Evolutionary conservation across 1,140 invertebrate genomes (phyloP), one percentile per base, ranked within the genome.

Genomic region (Oncopodura yosiiana): DNA sequence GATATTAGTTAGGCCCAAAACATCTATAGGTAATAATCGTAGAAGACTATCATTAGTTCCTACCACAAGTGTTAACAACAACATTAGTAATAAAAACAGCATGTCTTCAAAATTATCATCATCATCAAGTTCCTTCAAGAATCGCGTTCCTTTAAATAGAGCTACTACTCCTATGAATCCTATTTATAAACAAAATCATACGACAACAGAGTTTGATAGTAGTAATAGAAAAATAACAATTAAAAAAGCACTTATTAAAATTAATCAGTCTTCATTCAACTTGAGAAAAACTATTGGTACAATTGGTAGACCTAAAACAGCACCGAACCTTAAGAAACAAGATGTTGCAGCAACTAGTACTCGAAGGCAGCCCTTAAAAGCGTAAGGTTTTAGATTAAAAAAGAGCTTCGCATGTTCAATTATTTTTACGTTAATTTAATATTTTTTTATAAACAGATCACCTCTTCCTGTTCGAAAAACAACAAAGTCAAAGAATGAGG

Each of bases 181-280:
- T n/a, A n/a, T n/a, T n/a, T n/a, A n/a, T n/a, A n/a, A n/a, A n/a
- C n/a, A n/a, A n/a, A n/a, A n/a, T n/a, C n/a, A n/a, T n/a, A n/a
- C n/a, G n/a, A n/a, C n/a, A n/a, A n/a, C n/a, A n/a, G n/a, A n/a
- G n/a, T n/a, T n/a, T n/a, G n/a, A n/a, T n/a, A n/a, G n/a, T n/a
- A n/a, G n/a, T 30, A 46, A 55, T 30, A 27, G 58, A 21, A 61
- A 56, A 61, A 52, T 61, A 19, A 44, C 56, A 19, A 53, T 61
- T 23, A 61, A 61, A 37, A 58, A 61, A 46, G 60, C 60, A 18
- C 38, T 61, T 5, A 58, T 58, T 34, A 51, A 61, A 41, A 51
- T 57, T 19, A 57, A 54, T 54, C 50, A 61, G 32, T 32, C 50
- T 1, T 45, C 46, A 18, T 21, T 38, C 14, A 16, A 49, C 26